phyloP scores from a whole-genome alignment of 2,888 invertebrate species.

The Myathropa florea region DNA sequence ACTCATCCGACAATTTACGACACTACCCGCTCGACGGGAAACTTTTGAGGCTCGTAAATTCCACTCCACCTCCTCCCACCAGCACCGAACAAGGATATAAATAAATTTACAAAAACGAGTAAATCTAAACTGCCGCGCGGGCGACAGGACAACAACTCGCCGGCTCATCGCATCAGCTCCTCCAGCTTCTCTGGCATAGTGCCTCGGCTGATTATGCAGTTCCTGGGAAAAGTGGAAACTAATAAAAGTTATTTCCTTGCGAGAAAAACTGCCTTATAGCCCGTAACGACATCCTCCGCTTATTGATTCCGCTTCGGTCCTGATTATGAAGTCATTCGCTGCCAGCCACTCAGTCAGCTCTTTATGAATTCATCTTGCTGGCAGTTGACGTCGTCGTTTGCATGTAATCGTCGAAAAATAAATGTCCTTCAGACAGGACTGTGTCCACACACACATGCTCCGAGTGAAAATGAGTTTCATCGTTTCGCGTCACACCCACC shows the following conservation, averaged over 20 bases:
- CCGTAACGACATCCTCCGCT: neutral
- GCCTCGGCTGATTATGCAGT: neutral
- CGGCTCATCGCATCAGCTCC: neutral
- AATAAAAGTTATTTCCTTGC: neutral
- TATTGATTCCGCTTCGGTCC: neutral
- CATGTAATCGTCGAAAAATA: neutral
- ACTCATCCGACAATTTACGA: neutral
- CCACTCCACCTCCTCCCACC: neutral
- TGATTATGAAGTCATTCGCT: neutral
- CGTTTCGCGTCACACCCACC: neutral
- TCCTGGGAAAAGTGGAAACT: neutral
- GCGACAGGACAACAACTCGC: neutral
- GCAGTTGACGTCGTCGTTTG: neutral
- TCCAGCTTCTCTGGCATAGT: neutral
- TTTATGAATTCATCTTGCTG: constrained; percentile 46
- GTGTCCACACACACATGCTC: neutral
- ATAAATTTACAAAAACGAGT: neutral
- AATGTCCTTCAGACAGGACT: neutral
- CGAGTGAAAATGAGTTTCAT: no score
- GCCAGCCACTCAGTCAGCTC: constrained; percentile 4
- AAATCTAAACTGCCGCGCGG: neutral
- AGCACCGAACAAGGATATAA: neutral
- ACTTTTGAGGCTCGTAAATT: neutral
- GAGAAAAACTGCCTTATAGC: neutral
- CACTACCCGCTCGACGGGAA: neutral